Percentiles rank a stretch among this genome's conserved stretches.
Evolutionary conservation across 2,797 vertebrate genomes (phyloP).

Genomic region (Danio choprae): DNA sequence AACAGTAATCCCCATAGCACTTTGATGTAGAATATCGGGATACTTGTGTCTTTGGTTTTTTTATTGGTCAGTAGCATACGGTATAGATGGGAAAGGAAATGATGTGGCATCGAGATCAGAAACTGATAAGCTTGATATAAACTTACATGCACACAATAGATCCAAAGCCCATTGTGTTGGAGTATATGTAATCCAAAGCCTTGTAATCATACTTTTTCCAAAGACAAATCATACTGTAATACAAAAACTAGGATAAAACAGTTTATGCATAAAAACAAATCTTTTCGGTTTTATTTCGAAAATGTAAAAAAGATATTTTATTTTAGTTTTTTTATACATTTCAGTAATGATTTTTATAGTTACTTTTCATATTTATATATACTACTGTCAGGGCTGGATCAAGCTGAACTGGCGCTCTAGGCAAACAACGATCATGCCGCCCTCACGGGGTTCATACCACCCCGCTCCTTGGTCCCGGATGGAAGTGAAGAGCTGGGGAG

Average conservation of each 20-base stretch:
- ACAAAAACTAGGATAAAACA: neutral
- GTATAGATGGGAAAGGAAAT: neutral
- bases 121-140: neutral
- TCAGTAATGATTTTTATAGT: neutral
- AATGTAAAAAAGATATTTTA: no score
- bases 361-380: neutral
- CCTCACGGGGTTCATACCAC: no score
- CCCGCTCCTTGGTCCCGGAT: no score
- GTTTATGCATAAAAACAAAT: no score
- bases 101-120: neutral
- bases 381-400: no score
- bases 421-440: no score
- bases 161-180: neutral
- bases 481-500: no score
- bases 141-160: neutral
- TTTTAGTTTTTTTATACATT: neutral
- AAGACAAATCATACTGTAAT: neutral
- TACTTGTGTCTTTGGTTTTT: neutral
- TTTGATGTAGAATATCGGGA: neutral
- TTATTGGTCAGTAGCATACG: neutral
- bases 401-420: no score
- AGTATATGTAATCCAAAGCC: neutral
- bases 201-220: neutral
- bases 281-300: neutral
- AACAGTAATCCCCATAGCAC: neutral